phyloP scores from a whole-genome alignment of 2,888 invertebrate genomes.

The Boloria selene region DNA sequence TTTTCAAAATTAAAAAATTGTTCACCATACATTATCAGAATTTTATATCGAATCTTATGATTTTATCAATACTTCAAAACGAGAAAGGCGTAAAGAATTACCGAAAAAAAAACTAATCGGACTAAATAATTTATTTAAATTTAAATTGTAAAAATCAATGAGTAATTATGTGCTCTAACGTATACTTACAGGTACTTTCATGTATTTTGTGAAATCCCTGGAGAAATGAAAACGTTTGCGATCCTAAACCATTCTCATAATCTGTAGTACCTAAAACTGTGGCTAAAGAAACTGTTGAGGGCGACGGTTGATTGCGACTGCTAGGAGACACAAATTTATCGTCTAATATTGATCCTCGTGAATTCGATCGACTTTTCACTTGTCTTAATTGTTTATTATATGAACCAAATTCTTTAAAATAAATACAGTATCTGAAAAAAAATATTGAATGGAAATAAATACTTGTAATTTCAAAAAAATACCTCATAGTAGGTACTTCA shows the following conservation, averaged over 20 bases:
- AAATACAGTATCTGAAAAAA: constrained; percentile 77
- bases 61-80: no score
- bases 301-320: constrained; percentile 48
- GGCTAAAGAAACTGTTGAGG: constrained; percentile 58
- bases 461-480: neutral
- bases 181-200: constrained; percentile 68
- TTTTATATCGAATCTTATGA: no score
- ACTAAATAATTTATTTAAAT: no score
- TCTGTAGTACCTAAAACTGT: constrained; percentile 58
- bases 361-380: constrained; percentile 73
- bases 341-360: constrained; percentile 73
- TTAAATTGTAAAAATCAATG: no score
- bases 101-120: no score
- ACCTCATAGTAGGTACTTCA: neutral
- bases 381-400: constrained; percentile 74
- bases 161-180: no score
- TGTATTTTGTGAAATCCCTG: constrained; percentile 64
- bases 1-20: no score
- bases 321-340: constrained; percentile 60
- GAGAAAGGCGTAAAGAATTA: no score
- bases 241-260: constrained; percentile 53
- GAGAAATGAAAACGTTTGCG: constrained; percentile 52
- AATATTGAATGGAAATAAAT: constrained; percentile 5
- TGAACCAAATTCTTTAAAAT: constrained; percentile 80
- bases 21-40: no score